Percentiles rank a stretch among this genome's conserved stretches.
Conservation (phyloP, 2,797 vertebrate species). For the Choloepus didactylus region DNA sequence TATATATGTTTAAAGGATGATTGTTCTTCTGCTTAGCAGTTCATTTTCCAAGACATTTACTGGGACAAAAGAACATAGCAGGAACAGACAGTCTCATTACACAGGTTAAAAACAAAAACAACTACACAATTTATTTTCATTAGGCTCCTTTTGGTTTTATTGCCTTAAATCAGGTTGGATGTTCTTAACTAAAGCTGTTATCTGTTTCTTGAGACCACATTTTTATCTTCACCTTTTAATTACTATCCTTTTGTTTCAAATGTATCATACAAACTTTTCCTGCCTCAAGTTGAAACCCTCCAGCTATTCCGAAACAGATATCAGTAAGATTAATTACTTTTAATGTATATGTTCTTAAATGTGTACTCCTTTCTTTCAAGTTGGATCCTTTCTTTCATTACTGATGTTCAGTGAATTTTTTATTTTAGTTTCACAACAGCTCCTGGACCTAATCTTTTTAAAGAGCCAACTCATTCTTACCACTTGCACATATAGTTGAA, state of each 20-base stretch:
- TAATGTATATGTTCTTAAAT: conserved; percentile 39
- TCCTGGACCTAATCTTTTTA: neutral
- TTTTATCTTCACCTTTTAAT: conserved; percentile 69
- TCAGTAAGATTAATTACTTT: conserved; percentile 56
- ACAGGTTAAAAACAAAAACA: conserved; percentile 6
- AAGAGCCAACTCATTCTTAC: neutral
- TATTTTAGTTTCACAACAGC: conserved; percentile 26
- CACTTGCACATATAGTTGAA: neutral
- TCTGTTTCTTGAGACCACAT: conserved; percentile 1
- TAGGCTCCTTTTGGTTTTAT: neutral
- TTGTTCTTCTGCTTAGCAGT: neutral
- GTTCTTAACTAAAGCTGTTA: neutral
- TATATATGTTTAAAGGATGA: conserved; percentile 11
- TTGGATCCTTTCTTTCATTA: neutral
- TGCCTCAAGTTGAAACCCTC: neutral
- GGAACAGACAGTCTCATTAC: neutral
- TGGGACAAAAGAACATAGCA: neutral
- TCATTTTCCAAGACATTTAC: conserved; percentile 49
- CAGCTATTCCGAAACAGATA: conserved; percentile 25
- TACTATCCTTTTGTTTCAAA: neutral
- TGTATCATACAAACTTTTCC: conserved; percentile 1
- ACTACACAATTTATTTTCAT: neutral
- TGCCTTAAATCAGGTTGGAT: conserved; percentile 10
- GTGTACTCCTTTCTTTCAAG: neutral
- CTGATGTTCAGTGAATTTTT: conserved; percentile 18